Conservation (phyloP, 2,113 vertebrate species). For the Scatophagus argus region DNA sequence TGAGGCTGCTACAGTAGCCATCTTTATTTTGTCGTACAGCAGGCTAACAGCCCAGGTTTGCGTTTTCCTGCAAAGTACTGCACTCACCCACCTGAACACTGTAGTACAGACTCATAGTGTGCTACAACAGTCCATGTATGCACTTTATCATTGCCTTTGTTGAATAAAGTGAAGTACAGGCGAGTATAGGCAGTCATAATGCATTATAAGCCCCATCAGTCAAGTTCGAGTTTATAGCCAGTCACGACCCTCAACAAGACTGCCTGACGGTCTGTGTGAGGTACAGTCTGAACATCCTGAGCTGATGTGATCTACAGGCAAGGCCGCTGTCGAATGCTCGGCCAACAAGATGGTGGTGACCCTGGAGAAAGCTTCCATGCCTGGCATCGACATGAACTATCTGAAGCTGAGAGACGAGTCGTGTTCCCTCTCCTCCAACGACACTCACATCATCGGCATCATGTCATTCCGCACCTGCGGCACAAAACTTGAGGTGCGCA, state of each 20-base stretch:
- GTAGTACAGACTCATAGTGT: too few relatives aligned
- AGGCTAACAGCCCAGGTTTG: too few relatives aligned
- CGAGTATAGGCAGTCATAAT: too few relatives aligned
- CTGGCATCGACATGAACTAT: conserved; percentile 69
- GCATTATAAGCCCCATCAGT: too few relatives aligned
- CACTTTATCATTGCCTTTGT: too few relatives aligned
- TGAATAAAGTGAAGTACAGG: too few relatives aligned
- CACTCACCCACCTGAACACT: too few relatives aligned
- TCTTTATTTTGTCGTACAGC: background rate
- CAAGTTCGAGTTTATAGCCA: too few relatives aligned
- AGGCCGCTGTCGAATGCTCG: conserved; percentile 55
- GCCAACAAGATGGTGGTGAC: conserved; percentile 72
- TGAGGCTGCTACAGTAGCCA: background rate
- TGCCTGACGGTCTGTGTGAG: too few relatives aligned
- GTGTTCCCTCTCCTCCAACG: conserved; percentile 79
- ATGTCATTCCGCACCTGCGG: conserved; percentile 81
- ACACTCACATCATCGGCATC: conserved; percentile 75
- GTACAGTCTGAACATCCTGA: background rate
- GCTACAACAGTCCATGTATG: too few relatives aligned
- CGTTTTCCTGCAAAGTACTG: too few relatives aligned
- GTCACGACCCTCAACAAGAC: too few relatives aligned
- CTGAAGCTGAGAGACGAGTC: conserved; percentile 73
- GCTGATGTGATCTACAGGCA: conserved; percentile 54
- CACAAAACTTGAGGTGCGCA: conserved; percentile 73
- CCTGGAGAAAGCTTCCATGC: conserved; percentile 73